Evolutionary conservation across 2,888 invertebrate species (phyloP).

Genomic region (Anthoptus insignis): DNA sequence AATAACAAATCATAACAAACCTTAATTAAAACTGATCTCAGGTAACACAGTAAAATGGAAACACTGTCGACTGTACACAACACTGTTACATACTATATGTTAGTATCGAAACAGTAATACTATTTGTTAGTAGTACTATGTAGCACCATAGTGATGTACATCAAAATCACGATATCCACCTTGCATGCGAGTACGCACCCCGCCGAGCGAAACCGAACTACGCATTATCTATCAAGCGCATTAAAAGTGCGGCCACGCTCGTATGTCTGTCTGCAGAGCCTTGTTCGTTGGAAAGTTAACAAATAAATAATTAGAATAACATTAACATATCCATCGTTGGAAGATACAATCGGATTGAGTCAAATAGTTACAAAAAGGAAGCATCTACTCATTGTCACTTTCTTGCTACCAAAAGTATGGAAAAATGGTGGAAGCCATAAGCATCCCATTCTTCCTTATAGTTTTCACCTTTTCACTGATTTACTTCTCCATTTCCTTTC

Average conservation of each 20-base stretch:
- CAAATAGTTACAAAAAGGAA: not conserved
- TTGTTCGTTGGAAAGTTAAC: slow-evolving; percentile 32
- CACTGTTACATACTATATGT: slow-evolving; percentile 7
- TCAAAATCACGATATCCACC: not conserved
- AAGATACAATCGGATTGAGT: slow-evolving; percentile 1
- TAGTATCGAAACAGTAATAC: slow-evolving; percentile 12
- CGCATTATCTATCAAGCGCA: slow-evolving; percentile 18
- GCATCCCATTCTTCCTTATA: no score
- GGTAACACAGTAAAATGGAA: not conserved
- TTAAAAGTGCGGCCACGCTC: slow-evolving; percentile 31
- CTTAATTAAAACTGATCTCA: not conserved
- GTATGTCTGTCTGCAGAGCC: slow-evolving; percentile 20
- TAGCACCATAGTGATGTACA: slow-evolving; percentile 1
- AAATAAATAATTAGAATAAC: slow-evolving; percentile 29
- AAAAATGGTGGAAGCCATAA: no score
- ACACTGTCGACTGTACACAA: not conserved
- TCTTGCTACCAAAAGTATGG: no score
- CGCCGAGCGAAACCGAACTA: slow-evolving; percentile 26
- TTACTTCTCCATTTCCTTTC: no score
- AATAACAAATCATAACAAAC: not conserved
- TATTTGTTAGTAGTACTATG: no score
- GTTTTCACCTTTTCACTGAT: no score
- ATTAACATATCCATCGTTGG: slow-evolving; percentile 22
- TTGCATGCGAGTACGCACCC: slow-evolving; percentile 27
- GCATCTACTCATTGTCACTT: no score